Conservation (phyloP, 37 sponge, comb jelly and placozoan species). For the Spongilla lacustris region DNA sequence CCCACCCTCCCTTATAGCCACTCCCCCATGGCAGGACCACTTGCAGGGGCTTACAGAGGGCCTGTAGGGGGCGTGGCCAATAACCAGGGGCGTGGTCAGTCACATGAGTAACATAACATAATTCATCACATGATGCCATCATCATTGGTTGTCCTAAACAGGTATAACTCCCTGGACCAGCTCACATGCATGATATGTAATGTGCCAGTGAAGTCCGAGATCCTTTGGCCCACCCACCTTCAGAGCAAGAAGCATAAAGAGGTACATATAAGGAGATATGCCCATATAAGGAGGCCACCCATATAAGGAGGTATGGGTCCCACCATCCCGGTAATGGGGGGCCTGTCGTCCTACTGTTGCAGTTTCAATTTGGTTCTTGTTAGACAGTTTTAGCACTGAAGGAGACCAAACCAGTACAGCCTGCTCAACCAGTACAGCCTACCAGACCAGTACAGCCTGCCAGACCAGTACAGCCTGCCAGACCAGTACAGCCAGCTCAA, state of each 20-base stretch:
- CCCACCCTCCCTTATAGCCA: no score
- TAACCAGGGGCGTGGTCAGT: no score
- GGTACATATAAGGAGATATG: background rate
- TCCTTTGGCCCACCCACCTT: constrained; percentile 78
- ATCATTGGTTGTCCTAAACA: no score
- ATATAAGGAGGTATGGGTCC: no score
- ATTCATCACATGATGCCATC: no score
- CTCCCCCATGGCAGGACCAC: no score
- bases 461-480: background rate
- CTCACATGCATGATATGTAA: constrained; percentile 76
- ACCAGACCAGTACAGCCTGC: background rate
- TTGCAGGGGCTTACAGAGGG: no score
- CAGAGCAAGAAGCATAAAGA: constrained; percentile 78
- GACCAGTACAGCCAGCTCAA: background rate
- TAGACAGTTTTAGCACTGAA: background rate
- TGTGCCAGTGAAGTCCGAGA: constrained; percentile 49
- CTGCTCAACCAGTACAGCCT: background rate
- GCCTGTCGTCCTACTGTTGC: no score
- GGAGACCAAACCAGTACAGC: background rate
- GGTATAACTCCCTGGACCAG: constrained; percentile 79
- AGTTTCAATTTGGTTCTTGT: background rate
- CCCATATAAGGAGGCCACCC: no score
- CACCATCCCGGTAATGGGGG: no score
- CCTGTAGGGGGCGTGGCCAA: no score
- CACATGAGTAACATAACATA: no score